Conservation (phyloP, 2,113 vertebrate genomes). For the Potamarius usumacintae region DNA sequence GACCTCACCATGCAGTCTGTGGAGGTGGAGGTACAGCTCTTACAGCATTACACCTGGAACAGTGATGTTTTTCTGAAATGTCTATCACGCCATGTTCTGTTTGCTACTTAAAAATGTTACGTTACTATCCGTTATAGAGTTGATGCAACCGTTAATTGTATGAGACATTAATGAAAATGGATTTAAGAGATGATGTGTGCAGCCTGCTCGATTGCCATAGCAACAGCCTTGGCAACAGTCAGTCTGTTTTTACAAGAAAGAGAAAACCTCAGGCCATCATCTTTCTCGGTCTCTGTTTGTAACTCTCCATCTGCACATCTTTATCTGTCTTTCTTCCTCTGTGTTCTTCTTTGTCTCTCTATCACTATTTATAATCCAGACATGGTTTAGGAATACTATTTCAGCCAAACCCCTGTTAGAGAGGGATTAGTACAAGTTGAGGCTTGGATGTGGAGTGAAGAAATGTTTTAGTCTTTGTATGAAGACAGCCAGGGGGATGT, state of each 20-base stretch:
- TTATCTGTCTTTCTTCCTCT: background rate
- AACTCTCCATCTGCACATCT: background rate
- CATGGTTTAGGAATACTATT: background rate
- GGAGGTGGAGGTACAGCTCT: slow-evolving; percentile 80
- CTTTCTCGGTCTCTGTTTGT: background rate
- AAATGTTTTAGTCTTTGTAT: background rate
- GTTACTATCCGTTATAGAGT: background rate
- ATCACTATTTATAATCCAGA: background rate
- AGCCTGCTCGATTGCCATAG: slow-evolving; percentile 38
- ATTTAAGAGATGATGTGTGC: background rate
- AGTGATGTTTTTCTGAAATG: background rate
- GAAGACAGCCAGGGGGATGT: background rate
- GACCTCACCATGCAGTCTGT: slow-evolving; percentile 88
- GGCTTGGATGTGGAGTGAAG: background rate
- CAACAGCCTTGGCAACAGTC: slow-evolving; percentile 30
- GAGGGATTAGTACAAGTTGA: background rate
- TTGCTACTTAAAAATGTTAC: background rate
- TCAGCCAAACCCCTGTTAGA: background rate
- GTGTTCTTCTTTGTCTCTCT: background rate
- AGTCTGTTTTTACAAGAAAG: slow-evolving; percentile 5
- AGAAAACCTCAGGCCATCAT: background rate
- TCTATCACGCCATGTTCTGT: background rate
- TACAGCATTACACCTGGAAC: background rate
- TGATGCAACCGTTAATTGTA: background rate
- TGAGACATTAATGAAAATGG: background rate